These are phyloP conservation scores for Gryon sp. DNA, from an alignment of 1,140 invertebrate genomes.

Conservation along the genomic window DNA sequence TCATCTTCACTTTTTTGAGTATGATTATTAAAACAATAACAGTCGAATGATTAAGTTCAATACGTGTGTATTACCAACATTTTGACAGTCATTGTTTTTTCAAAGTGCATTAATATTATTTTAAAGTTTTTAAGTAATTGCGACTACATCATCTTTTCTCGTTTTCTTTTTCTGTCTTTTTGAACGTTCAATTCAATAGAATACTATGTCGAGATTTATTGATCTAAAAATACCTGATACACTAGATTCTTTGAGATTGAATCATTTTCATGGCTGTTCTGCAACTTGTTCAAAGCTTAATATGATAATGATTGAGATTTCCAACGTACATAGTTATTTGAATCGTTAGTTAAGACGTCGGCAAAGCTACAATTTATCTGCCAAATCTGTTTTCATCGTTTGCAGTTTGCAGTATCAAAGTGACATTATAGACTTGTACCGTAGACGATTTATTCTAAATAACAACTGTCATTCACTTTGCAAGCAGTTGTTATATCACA, in stretches of 20 bases:
- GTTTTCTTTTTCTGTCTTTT: too few relatives aligned
- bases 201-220: too few relatives aligned
- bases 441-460: not conserved
- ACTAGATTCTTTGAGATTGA: slow-evolving; percentile 3
- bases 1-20: not conserved
- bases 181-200: too few relatives aligned
- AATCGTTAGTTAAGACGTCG: not conserved
- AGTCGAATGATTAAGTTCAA: too few relatives aligned
- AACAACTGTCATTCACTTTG: not conserved
- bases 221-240: slow-evolving; percentile 2
- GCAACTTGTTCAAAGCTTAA: slow-evolving; percentile 4
- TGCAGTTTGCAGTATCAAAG: not conserved
- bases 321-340: not conserved
- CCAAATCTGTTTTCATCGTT: slow-evolving; percentile 1
- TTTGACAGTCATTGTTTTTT: too few relatives aligned
- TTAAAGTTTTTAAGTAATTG: too few relatives aligned
- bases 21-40: too few relatives aligned
- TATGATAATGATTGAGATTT: slow-evolving; percentile 9
- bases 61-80: too few relatives aligned
- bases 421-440: not conserved
- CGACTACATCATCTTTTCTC: too few relatives aligned
- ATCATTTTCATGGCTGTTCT: not conserved
- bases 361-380: too few relatives aligned
- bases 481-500: not conserved
- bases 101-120: too few relatives aligned